Percentiles rank a stretch among this genome's conserved stretches.
These are phyloP conservation scores for Hydractinia symbiolongicarpus DNA, from an alignment of 30 jellyfish, hydroid and myxozoan genomes.

Conservation along the genomic window DNA sequence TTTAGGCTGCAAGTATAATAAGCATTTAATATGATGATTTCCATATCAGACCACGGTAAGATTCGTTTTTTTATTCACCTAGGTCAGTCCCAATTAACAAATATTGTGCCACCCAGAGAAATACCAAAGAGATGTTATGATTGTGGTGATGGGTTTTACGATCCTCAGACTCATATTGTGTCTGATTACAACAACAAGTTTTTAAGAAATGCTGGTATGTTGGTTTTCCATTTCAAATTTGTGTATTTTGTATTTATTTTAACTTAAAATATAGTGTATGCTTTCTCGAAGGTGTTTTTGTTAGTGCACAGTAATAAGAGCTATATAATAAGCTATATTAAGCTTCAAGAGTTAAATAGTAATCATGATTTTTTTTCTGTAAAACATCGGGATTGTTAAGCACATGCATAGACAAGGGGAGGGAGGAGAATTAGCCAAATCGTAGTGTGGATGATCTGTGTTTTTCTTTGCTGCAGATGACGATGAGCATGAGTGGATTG, in stretches of 20 bases:
- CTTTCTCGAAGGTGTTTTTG: too few relatives aligned
- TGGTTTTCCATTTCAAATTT: background rate
- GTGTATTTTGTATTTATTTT: background rate
- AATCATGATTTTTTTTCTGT: too few relatives aligned
- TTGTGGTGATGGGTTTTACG: constrained; percentile 91
- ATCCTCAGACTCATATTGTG: constrained; percentile 65
- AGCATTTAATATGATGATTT: too few relatives aligned
- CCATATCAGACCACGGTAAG: too few relatives aligned
- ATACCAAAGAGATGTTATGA: constrained; percentile 88
- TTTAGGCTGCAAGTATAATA: too few relatives aligned
- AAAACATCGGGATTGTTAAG: too few relatives aligned
- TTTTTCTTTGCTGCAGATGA: constrained; percentile 42
- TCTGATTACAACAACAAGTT: constrained; percentile 46
- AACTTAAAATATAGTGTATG: background rate
- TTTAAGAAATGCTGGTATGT: constrained; percentile 73
- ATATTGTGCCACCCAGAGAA: constrained; percentile 57
- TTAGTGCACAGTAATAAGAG: too few relatives aligned
- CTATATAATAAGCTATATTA: too few relatives aligned
- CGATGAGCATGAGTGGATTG: constrained; percentile 88
- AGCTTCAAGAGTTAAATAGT: too few relatives aligned
- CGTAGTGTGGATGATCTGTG: background rate
- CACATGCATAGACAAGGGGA: too few relatives aligned
- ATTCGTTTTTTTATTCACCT: background rate
- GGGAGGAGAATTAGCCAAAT: too few relatives aligned
- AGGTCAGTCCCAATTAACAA: constrained; percentile 85